These are phyloP conservation scores for Hafferia zeledoni DNA, from an alignment of 2,797 vertebrate genomes.

Conservation along the genomic window DNA sequence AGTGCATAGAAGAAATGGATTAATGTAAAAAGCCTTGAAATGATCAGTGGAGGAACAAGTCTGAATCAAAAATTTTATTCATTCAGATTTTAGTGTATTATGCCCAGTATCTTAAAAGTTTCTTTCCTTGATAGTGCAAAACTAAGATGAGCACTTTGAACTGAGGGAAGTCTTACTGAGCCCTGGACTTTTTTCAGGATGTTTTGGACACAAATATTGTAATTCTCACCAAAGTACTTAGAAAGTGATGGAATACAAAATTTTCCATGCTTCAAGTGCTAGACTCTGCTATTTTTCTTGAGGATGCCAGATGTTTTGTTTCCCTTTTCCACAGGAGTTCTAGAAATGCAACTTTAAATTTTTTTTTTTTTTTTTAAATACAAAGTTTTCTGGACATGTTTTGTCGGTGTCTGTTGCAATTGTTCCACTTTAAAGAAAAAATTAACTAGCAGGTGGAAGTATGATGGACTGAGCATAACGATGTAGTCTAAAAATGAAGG, in stretches of 20 bases:
- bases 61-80: background rate
- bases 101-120: background rate
- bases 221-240: background rate
- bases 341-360: background rate
- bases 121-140: background rate
- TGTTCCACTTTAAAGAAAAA: background rate
- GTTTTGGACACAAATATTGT: background rate
- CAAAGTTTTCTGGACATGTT: background rate
- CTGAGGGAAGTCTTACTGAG: background rate
- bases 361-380: background rate
- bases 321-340: background rate
- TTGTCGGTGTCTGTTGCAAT: background rate
- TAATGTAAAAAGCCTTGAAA: background rate
- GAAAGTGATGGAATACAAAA: background rate
- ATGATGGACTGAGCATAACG: background rate
- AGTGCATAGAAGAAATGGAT: background rate
- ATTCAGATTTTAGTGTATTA: background rate
- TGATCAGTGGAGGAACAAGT: background rate
- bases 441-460: background rate
- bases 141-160: background rate
- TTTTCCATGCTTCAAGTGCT: background rate
- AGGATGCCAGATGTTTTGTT: background rate
- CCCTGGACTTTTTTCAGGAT: background rate
- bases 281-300: background rate
- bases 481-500: background rate